Evolutionary conservation across 2,113 vertebrate species (phyloP), one percentile per base, ranked within the genome.

Genomic region (Podarcis muralis): DNA sequence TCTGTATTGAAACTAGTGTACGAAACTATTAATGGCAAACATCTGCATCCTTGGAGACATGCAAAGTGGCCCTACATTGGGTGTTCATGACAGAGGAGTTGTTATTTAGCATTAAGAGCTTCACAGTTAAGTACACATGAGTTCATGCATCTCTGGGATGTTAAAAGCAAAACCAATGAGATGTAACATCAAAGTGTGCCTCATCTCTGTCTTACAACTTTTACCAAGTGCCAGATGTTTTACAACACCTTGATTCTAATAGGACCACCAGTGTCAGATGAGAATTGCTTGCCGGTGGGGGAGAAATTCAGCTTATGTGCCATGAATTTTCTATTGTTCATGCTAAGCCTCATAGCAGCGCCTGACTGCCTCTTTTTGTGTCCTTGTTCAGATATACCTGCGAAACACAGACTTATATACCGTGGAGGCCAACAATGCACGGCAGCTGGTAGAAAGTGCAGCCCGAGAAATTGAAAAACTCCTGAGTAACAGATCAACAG

Each of bases 391-490:
- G 99, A 99, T 99, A 92, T 99, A 98, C 94, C 86, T 95, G 89
- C 96, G 96, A 91, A 98, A 99, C 89, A 95, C 83, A 92, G 85
- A 98, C 27, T 92, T 98, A 87, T 99, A 98, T 95, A 98, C 97
- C 6, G 98, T 99, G 91, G 97, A 99, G 95, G 95, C 98, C 76
- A 99, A 99, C 88, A 98, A 99, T 30, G 98, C 99, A 32, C 98
- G 97, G 66, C 97, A 98, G 92, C 97, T 99, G 87, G 99, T 99
- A 93, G 98, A 98, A 95, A 96, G 98, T 92, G 99, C 98, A 87
- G 98, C 99, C 81, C 97, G 97, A 92, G 98, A 99, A 87, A 99
- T 99, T 83, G 99, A 99, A 95, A 98, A 99, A 91, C 98, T 99
- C 92, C 96, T 99, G 35, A 97, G 94, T 92, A 99, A 99, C 93